Evolutionary conservation across 2,888 invertebrate genomes (phyloP).

Genomic region (Andricus curvator): DNA sequence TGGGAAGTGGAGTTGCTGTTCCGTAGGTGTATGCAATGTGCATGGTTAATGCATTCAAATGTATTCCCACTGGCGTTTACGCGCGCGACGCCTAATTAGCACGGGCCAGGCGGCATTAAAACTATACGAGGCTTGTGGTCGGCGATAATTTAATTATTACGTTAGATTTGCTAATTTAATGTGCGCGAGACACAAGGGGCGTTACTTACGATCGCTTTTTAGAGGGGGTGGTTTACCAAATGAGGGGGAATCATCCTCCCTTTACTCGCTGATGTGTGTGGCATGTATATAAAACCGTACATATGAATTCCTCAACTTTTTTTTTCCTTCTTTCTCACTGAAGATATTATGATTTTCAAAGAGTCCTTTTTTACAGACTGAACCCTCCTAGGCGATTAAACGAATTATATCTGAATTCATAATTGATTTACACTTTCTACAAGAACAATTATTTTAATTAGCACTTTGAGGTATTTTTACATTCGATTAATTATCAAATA

Average conservation of each 20-base stretch:
- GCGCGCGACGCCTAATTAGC: slow-evolving; percentile 72
- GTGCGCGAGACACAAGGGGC: slow-evolving; percentile 54
- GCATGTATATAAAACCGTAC: neutral
- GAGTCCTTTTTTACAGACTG: neutral
- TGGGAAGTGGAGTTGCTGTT: neutral
- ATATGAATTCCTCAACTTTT: neutral
- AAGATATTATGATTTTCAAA: neutral
- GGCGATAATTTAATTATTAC: slow-evolving; percentile 74
- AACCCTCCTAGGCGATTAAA: neutral
- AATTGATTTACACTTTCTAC: slow-evolving; percentile 18
- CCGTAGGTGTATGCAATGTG: neutral
- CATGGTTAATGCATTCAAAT: slow-evolving; percentile 64
- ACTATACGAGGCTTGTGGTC: slow-evolving; percentile 35
- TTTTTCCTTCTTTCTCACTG: neutral
- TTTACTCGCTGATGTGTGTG: neutral
- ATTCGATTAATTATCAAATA: too few relatives aligned
- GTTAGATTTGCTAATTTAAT: slow-evolving; percentile 74
- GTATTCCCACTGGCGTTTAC: slow-evolving; percentile 67
- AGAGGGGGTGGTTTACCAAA: slow-evolving; percentile 59
- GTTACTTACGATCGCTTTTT: slow-evolving; percentile 57
- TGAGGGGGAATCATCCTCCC: slow-evolving; percentile 44
- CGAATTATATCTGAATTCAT: slow-evolving; percentile 8
- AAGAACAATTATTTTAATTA: neutral
- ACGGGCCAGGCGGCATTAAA: slow-evolving; percentile 49
- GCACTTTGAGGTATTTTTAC: too few relatives aligned